Percentiles rank a stretch among this genome's conserved stretches.
Evolutionary conservation across 2,113 vertebrate species (phyloP).

Genomic region (Hippocampus guttulatus): DNA sequence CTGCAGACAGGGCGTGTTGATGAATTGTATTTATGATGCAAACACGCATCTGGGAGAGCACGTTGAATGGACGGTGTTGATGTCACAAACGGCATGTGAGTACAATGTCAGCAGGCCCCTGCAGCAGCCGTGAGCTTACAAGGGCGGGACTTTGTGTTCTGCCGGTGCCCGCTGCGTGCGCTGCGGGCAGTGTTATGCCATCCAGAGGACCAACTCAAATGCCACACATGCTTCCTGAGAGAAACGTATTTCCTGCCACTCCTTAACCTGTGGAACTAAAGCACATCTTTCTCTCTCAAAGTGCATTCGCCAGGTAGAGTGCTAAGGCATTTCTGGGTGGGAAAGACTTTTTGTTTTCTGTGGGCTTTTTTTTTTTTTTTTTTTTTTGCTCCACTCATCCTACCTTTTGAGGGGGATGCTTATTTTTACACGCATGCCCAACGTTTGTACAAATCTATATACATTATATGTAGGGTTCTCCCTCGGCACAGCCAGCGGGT

Average conservation of each 20-base stretch:
- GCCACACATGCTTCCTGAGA: conserved; percentile 46
- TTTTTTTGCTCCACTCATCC: conserved; percentile 19
- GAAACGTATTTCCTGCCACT: conserved; percentile 61
- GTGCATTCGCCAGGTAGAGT: conserved; percentile 44
- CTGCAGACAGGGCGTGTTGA: neutral
- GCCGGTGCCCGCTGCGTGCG: conserved; percentile 2
- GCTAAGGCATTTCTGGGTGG: conserved; percentile 47
- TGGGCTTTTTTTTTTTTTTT: conserved; percentile 32
- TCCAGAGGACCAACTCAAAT: conserved; percentile 42
- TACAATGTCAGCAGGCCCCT: conserved; percentile 23
- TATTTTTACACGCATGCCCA: conserved; percentile 33
- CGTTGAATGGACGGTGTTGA: conserved; percentile 24
- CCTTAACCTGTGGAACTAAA: conserved; percentile 63
- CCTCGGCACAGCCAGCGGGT: conserved; percentile 34
- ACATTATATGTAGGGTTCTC: conserved; percentile 5
- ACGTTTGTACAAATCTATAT: neutral
- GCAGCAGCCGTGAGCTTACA: conserved; percentile 23
- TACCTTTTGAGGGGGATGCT: conserved; percentile 14
- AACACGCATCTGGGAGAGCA: conserved; percentile 32
- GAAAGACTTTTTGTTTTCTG: conserved; percentile 20
- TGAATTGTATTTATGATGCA: conserved; percentile 18
- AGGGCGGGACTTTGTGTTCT: conserved; percentile 11
- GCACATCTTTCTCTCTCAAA: conserved; percentile 14
- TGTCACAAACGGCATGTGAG: conserved; percentile 4
- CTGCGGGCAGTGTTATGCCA: conserved; percentile 33